Base-by-base conservation (phyloP, 1,140 invertebrate species). In the Trissolcus basalis region DNA sequence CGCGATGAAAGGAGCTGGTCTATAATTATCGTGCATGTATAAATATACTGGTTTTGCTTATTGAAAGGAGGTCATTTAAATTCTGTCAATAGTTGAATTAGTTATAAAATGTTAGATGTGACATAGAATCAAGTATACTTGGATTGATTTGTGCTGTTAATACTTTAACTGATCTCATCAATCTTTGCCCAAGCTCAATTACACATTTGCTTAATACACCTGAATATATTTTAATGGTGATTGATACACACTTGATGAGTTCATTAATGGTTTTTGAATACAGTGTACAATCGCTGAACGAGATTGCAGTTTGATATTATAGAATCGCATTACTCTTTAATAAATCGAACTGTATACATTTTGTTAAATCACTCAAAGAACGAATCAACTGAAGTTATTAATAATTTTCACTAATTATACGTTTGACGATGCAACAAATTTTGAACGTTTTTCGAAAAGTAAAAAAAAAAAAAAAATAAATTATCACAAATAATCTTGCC, bases 171-270 rank as follows among this genome's bases (percentile, higher is more conserved):
- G 10, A 49, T 64, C 45, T 44, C 64, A 75, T 68, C 64, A 63
- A 75, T 75, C 72, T 74, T 74, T 55, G 14, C 58, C 16, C 12
- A 15, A 33, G 19, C 58, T 63, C 58, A 49, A 68, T 75, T 75
- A 51, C 51, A 68, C 71, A 43, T 49, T 63, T 27, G 51, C 58
- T 41, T 58, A 50, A 63, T 63, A 45, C 41, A 51, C 54, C 53
- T 55, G 71, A 63, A 68, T 75, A 58, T 67, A 68, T 75, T 75
- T 63, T 59, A 59, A 61, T 63, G 53, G 64, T 64, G 65, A 68
- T 64, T 44, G 35, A 16, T 14, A 49, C 10, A 19, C 36, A n/a
- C 36, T n/a, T 14, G 36, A 51, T 63, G 36, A 49, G 72, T 64
- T 69, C 64, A 75, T 64, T 75, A 64, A 75, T 75, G 71, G 47